A percentile compares a stretch with the other conserved stretches of the same genome.
Evolutionary conservation across 2,888 invertebrate species (phyloP).

Genomic region (Chironomus tentans): DNA sequence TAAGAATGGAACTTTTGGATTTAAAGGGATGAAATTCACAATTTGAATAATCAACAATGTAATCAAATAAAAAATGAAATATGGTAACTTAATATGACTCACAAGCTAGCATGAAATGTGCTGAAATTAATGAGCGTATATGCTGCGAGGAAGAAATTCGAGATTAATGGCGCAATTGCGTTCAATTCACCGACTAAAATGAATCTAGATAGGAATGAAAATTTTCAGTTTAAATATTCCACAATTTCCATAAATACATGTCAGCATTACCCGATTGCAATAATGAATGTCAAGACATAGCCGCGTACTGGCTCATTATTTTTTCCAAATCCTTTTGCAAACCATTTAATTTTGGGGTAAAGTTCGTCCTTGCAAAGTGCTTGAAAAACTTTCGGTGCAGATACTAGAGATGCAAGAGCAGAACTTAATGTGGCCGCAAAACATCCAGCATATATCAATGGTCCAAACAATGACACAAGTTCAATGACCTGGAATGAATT

Average conservation of each 20-base stretch:
- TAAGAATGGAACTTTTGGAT: too few species aligned
- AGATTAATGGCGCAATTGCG: conserved; percentile 82
- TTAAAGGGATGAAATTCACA: too few species aligned
- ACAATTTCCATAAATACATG: conserved; percentile 28
- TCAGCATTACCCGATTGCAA: conserved; percentile 68
- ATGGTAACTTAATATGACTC: not conserved
- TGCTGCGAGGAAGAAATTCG: conserved; percentile 89
- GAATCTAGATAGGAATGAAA: conserved; percentile 33
- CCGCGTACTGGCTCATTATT: conserved; percentile 80
- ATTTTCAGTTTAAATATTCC: not conserved
- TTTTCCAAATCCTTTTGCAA: conserved; percentile 76
- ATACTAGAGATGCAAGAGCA: conserved; percentile 89
- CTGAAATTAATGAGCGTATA: conserved; percentile 91
- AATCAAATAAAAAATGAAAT: not conserved
- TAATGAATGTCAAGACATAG: conserved; percentile 84
- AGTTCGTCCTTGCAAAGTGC: conserved; percentile 90
- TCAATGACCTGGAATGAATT: conserved; percentile 62
- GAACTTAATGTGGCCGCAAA: conserved; percentile 96
- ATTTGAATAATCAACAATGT: too few species aligned
- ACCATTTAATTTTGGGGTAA: conserved; percentile 84
- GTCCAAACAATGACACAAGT: conserved; percentile 74
- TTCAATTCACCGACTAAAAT: conserved; percentile 67
- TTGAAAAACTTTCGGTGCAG: conserved; percentile 90
- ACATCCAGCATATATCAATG: conserved; percentile 91
- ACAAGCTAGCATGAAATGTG: conserved; percentile 83